Conservation (phyloP, 1,140 invertebrate species). For the Trachelipus rathkii region DNA sequence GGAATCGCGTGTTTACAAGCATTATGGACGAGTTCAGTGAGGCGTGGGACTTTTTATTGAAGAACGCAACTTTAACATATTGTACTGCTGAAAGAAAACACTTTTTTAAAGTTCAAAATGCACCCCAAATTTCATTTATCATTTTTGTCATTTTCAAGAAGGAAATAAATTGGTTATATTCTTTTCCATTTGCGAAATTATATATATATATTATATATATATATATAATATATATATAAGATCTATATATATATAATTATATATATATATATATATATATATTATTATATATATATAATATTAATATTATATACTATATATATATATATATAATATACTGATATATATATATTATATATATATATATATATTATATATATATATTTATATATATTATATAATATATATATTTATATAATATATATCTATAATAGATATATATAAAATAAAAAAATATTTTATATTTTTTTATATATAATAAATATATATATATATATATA, state of each 20-base stretch:
- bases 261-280: conserved; percentile 18
- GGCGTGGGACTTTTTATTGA: neutral
- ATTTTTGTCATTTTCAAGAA: conserved; percentile 44
- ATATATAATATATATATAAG: conserved; percentile 34
- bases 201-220: conserved; percentile 28
- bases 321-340: no score
- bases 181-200: conserved; percentile 4
- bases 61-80: conserved; percentile 47
- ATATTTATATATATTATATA: no score
- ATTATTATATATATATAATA: conserved; percentile 9
- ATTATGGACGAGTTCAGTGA: no score
- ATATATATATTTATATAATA: no score
- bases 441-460: no score
- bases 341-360: no score
- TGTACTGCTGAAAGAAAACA: conserved; percentile 22
- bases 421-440: no score
- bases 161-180: conserved; percentile 40
- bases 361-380: no score
- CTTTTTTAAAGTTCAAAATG: conserved; percentile 47
- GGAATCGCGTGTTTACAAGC: no score
- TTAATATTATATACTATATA: no score
- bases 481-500: no score
- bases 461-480: no score
- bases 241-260: conserved; percentile 26
- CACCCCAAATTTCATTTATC: conserved; percentile 48